A percentile compares a stretch with the other conserved stretches of the same genome.
Conservation (phyloP, 2,797 vertebrate species). For the Phoxinus dragarum region DNA sequence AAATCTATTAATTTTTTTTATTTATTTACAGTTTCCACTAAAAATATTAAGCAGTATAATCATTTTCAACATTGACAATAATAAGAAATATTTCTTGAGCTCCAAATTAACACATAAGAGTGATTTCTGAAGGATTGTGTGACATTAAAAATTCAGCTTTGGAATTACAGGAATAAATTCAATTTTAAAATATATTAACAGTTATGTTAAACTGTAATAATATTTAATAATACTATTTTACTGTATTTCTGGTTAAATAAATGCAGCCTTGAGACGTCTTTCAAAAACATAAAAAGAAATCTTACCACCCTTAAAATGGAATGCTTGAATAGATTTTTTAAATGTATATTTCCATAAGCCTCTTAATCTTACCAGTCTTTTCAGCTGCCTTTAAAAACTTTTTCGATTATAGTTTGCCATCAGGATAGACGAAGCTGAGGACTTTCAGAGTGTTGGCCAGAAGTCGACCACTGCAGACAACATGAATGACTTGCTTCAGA, state of each 20-base stretch:
- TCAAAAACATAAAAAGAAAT: not conserved
- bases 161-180: not conserved
- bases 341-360: too few species aligned
- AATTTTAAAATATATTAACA: not conserved
- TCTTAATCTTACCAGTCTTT: not conserved
- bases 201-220: not conserved
- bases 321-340: not conserved
- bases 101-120: not conserved
- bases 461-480: constrained; percentile 70
- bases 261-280: not conserved
- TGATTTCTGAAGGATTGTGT: not conserved
- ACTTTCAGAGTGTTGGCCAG: constrained; percentile 75
- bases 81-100: not conserved
- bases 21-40: not conserved
- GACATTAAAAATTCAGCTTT: not conserved
- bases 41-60: not conserved
- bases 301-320: not conserved
- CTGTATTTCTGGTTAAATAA: not conserved
- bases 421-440: constrained; percentile 86
- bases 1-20: too few species aligned
- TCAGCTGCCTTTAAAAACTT: not conserved
- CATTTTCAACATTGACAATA: not conserved
- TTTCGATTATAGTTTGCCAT: constrained; percentile 80
- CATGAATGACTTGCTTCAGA: constrained; percentile 75
- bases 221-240: not conserved